Percentiles rank a stretch among this genome's conserved stretches.
Conservation (phyloP, 2,888 invertebrate genomes). For the Tryphoninae sp. region DNA sequence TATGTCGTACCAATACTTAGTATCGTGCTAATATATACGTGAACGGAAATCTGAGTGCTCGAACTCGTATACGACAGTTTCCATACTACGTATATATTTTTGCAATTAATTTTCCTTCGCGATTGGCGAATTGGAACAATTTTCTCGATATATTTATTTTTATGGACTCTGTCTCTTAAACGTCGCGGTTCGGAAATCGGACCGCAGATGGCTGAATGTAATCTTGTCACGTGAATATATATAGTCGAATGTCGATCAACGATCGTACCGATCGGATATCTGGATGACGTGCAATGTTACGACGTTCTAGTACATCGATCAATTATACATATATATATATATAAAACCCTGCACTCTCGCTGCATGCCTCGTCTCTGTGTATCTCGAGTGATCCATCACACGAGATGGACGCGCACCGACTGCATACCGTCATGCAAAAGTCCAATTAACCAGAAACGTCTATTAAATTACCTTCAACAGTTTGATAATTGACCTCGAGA, state of each 20-base stretch:
- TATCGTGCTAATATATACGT: constrained; percentile 2
- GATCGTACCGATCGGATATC: constrained; percentile 48
- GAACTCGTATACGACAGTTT: neutral
- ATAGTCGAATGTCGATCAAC: constrained; percentile 48
- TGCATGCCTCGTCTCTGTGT: constrained; percentile 12
- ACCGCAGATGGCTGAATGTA: constrained; percentile 53
- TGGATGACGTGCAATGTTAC: constrained; percentile 55
- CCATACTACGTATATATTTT: neutral
- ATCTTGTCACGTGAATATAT: constrained; percentile 5
- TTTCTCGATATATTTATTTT: constrained; percentile 13
- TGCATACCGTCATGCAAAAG: constrained; percentile 56
- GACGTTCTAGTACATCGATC: constrained; percentile 55
- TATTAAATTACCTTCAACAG: constrained; percentile 44
- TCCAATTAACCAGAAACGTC: constrained; percentile 58
- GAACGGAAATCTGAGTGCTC: constrained; percentile 21
- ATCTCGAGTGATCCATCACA: constrained; percentile 55
- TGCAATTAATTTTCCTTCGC: constrained; percentile 36
- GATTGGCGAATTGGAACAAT: constrained; percentile 18
- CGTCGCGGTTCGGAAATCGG: neutral
- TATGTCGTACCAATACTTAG: constrained; percentile 13
- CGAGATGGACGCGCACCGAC: constrained; percentile 31
- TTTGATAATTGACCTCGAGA: constrained; percentile 40
- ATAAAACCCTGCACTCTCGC: constrained; percentile 4
- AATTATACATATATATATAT: constrained; percentile 28
- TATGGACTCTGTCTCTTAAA: neutral